Conservation (phyloP, 2,113 vertebrate species). For the Origma solitaria region DNA sequence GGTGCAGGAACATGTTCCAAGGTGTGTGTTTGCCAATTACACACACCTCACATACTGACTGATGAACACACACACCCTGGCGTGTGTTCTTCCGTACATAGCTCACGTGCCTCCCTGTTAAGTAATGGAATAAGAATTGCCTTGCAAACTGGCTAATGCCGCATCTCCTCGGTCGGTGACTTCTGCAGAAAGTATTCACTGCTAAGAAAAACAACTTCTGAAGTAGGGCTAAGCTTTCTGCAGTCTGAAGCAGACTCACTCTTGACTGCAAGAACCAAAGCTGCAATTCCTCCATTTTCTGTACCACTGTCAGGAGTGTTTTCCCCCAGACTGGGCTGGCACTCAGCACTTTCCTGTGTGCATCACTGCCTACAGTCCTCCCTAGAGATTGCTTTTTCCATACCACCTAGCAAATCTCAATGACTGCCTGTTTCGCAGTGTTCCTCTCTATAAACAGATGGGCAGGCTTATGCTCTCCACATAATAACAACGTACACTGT, state of each 20-base stretch:
- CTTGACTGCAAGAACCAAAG: background rate
- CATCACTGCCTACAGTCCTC: background rate
- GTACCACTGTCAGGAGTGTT: background rate
- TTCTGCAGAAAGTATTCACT: slow-evolving; percentile 26
- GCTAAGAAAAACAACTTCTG: slow-evolving; percentile 13
- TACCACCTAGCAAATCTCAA: background rate
- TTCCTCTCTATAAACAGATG: background rate
- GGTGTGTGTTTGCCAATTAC: slow-evolving; percentile 43
- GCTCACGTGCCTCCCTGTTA: slow-evolving; percentile 40
- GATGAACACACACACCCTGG: slow-evolving; percentile 56
- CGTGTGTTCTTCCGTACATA: slow-evolving; percentile 44
- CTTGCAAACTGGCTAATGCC: background rate
- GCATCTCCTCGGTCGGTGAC: background rate
- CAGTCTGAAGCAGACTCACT: background rate
- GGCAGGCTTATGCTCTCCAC: background rate
- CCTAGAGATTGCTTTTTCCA: background rate
- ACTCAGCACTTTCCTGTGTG: background rate
- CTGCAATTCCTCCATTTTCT: background rate
- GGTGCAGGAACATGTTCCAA: slow-evolving; percentile 55
- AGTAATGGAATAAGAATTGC: slow-evolving; percentile 58
- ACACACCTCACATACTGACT: slow-evolving; percentile 48
- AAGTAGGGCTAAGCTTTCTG: background rate
- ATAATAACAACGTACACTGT: background rate
- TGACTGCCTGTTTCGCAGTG: background rate
- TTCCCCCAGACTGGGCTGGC: background rate